A percentile compares a stretch with the other conserved stretches of the same genome.
Evolutionary conservation across 2,797 vertebrate genomes (phyloP).

Genomic region (Anguilla marmorata): DNA sequence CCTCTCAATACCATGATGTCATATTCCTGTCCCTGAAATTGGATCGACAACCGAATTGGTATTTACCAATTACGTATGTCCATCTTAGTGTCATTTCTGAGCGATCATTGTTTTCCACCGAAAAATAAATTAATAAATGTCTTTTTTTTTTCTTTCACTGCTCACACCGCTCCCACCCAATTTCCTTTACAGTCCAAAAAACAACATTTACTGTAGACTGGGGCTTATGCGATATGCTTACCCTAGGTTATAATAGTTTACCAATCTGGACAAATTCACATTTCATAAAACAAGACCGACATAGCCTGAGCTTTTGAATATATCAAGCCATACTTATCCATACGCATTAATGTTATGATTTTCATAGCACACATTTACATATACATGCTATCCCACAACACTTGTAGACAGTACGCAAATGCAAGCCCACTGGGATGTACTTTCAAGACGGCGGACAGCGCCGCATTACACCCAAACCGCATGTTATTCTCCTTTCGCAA

Average conservation of each 20-base stretch:
- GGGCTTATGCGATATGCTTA: background rate
- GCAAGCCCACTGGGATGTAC: background rate
- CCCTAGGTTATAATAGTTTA: background rate
- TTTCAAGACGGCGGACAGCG: conserved; percentile 45
- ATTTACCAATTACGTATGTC: conserved; percentile 10
- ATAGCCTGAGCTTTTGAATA: background rate
- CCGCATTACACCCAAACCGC: background rate
- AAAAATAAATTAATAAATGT: background rate
- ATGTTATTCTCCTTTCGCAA: background rate
- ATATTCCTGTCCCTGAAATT: background rate
- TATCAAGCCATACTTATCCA: background rate
- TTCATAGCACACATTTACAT: background rate
- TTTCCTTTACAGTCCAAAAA: background rate
- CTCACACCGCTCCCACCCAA: background rate
- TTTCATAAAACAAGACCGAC: background rate
- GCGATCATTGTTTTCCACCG: background rate
- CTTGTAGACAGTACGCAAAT: background rate
- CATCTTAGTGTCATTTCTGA: conserved; percentile 6
- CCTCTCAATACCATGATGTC: conserved; percentile 5
- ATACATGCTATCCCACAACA: background rate
- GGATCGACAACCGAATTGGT: background rate
- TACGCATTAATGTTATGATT: background rate
- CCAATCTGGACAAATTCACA: background rate
- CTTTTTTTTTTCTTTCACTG: background rate
- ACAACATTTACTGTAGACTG: background rate